Evolutionary conservation across 1,140 invertebrate species (phyloP).

Genomic region (Pristionchus pacificus): DNA sequence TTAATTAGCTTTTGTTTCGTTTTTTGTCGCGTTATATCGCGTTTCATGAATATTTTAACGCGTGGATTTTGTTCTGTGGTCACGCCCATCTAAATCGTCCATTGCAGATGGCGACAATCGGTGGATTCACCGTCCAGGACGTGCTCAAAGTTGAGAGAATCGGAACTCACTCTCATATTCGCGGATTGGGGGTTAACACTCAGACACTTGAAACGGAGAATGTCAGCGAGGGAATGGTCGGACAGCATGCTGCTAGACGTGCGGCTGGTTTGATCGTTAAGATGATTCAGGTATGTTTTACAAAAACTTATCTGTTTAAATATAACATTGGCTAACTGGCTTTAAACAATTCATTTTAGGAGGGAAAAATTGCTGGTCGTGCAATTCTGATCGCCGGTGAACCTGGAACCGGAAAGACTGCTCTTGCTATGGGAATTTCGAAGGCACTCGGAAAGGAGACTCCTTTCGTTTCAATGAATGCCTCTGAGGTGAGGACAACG

Average conservation of each 20-base stretch:
- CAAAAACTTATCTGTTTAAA: slow-evolving; percentile 15
- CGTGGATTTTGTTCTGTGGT: background rate
- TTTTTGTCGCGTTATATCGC: background rate
- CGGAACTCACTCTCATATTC: slow-evolving; percentile 93
- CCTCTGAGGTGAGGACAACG: slow-evolving; percentile 79
- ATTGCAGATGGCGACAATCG: slow-evolving; percentile 21
- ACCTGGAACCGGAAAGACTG: slow-evolving; percentile 81
- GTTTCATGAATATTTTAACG: background rate
- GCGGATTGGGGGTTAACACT: slow-evolving; percentile 88
- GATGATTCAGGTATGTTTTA: slow-evolving; percentile 76
- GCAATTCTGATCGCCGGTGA: slow-evolving; percentile 91
- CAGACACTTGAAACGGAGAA: slow-evolving; percentile 84
- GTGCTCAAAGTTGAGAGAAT: slow-evolving; percentile 47
- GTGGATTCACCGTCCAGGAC: slow-evolving; percentile 21
- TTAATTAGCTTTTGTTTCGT: background rate
- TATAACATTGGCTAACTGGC: background rate
- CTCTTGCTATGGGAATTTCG: slow-evolving; percentile 68
- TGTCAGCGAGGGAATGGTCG: slow-evolving; percentile 96
- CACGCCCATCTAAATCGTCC: background rate
- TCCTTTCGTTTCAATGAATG: slow-evolving; percentile 95
- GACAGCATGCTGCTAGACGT: slow-evolving; percentile 81
- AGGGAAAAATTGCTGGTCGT: slow-evolving; percentile 93
- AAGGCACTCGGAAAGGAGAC: slow-evolving; percentile 89
- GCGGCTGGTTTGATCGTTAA: slow-evolving; percentile 89
- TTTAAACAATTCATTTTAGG: slow-evolving; percentile 61